These are phyloP conservation scores for Aegotheles bennettii DNA, from an alignment of 2,113 vertebrate species.

Conservation along the genomic window DNA sequence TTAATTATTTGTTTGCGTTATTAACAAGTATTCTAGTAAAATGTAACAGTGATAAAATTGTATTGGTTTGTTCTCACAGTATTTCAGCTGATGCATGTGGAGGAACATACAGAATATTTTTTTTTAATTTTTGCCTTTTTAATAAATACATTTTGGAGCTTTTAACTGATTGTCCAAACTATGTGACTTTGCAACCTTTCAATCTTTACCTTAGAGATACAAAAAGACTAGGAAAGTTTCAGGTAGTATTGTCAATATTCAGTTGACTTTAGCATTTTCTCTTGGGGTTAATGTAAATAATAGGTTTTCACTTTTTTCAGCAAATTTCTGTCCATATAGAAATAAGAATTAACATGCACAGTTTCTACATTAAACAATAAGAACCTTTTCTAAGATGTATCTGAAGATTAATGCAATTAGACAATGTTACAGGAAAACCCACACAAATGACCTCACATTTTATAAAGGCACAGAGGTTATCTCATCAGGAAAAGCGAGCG, in stretches of 20 bases:
- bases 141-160: slow-evolving; percentile 14
- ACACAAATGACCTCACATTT: background rate
- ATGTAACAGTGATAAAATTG: background rate
- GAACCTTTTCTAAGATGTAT: background rate
- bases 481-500: background rate
- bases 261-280: background rate
- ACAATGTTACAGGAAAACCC: background rate
- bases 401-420: background rate
- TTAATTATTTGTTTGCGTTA: slow-evolving; percentile 4
- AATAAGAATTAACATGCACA: background rate
- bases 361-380: background rate
- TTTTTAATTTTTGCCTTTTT: slow-evolving; percentile 1
- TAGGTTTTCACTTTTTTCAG: background rate
- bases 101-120: background rate
- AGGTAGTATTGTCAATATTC: slow-evolving; percentile 2
- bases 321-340: background rate
- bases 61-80: slow-evolving; percentile 8
- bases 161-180: slow-evolving; percentile 12
- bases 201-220: slow-evolving; percentile 4
- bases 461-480: background rate
- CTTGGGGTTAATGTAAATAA: background rate
- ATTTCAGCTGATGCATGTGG: background rate
- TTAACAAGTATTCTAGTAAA: background rate
- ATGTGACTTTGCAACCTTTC: background rate
- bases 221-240: background rate